Evolutionary conservation across 2,888 invertebrate species (phyloP), one percentile per base, ranked within the genome.

Genomic region (Caenorhabditis macrosperma): DNA sequence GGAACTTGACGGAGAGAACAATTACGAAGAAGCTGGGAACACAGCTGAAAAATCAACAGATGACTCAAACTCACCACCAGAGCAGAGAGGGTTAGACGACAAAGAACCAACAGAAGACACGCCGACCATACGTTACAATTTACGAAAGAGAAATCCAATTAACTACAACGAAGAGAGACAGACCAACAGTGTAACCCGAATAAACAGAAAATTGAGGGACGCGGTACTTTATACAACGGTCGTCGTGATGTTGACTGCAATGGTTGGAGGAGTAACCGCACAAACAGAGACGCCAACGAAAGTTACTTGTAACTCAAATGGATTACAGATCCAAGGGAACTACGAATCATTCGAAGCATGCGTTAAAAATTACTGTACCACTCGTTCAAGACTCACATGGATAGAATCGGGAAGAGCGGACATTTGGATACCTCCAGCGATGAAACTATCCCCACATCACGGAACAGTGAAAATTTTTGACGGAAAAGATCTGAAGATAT

Each of bases 111-210:
- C 22, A 17, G 48, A 22, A 48, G 3, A 7, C 20, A 44, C 4
- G 10, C n/a, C 26, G 41, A 20, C 0, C 1, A 22, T 15, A 28
- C 38, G 64, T 9, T 67, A 67, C 55, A 55, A 54, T 7, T 15
- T 67, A 1, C 15, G 66, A 12, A 28, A 46, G 10, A 6, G 66
- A 12, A 67, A 44, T 22, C 66, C 44, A 22, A 20, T 30, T 1
- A 22, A 44, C 44, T 55, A 67, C 55, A 30, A 52, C 17, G 66
- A 66, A 26, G 6, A 48, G 9, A n/a, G n/a, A n/a, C n/a, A n/a
- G n/a, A n/a, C n/a, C n/a, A n/a, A 10, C 4, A 3, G 41, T 41
- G 41, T n/a, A 41, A 41, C 33, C 33, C 33, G 33, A 41, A 10
- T 3, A 41, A 41, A 15, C 7, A 7, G 22, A 48, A 20, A 4